A percentile compares a stretch with the other conserved stretches of the same genome.
Evolutionary conservation across 1,140 invertebrate species (phyloP).

Genomic region (Penaeus japonicus): DNA sequence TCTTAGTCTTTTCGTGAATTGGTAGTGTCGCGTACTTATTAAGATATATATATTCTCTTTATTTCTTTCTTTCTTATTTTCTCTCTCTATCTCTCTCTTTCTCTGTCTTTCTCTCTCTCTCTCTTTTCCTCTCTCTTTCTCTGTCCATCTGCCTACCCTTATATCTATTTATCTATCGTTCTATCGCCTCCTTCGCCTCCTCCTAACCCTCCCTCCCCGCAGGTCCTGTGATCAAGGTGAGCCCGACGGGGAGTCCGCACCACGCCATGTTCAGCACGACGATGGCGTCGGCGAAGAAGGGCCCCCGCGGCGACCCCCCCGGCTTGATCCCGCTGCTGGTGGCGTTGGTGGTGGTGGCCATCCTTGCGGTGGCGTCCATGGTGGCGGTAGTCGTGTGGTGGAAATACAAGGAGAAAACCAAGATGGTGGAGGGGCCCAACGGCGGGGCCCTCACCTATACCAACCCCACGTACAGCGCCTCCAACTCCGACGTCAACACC

Average conservation of each 20-base stretch:
- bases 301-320: neutral
- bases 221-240: conserved; percentile 42
- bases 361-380: conserved; percentile 10
- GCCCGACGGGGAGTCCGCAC: neutral
- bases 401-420: conserved; percentile 69
- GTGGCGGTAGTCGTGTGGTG: conserved; percentile 61
- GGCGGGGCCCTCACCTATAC: conserved; percentile 77
- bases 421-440: conserved; percentile 68
- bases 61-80: neutral
- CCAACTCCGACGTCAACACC: conserved; percentile 66
- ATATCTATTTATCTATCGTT: neutral
- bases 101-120: neutral
- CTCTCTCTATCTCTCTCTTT: neutral
- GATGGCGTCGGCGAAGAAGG: neutral
- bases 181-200: neutral
- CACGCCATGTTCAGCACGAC: neutral
- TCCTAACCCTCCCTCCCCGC: neutral
- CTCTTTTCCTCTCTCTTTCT: neutral
- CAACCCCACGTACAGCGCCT: conserved; percentile 81
- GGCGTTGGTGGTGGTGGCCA: conserved; percentile 36
- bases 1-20: no score
- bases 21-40: no score
- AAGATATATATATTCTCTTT: neutral
- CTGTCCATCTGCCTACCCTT: neutral
- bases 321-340: conserved; percentile 47